Evolutionary conservation across 1,140 invertebrate genomes (phyloP), one percentile per base, ranked within the genome.

Genomic region (Diachasmimorpha longicaudata): DNA sequence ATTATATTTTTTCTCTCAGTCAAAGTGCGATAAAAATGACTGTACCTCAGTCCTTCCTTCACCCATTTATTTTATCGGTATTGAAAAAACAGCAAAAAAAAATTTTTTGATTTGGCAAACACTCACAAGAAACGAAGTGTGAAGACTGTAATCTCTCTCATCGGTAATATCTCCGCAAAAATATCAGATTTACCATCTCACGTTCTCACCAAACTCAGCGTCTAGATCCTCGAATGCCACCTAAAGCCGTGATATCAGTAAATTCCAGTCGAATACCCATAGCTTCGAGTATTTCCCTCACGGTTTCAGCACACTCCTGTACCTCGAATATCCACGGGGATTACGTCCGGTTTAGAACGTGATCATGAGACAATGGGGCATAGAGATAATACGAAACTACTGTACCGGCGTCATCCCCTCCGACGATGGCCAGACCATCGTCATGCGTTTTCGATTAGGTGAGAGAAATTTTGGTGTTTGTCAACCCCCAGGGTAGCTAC

Each of bases 181-280:
- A 63, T 63, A 25, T 25, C 23, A 25, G 58, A 63, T 63, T 63
- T 31, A 63, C 19, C 19, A 63, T 63, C 58, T 25, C 58, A 25
- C 58, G 58, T 63, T 23, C 21, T 63, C 8, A 6, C 58, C 58
- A 3, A 14, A 13, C 19, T 25, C 58, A 21, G 48, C n/a, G 48
- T 63, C 58, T 13, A 6, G 48, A 52, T 52, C 23, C 58, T 14
- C 58, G 11, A 25, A 13, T 31, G 19, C 58, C 23, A 63, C 19
- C 11, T 19, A 63, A 63, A 25, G 58, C 58, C 58, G 25, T 63
- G 69, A 76, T 76, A 76, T 76, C 69, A 71, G 69, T 76, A 71
- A 76, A 76, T 76, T 76, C 74, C 69, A 76, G 37, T 76, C 74
- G 68, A 76, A 76, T 76, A 71, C 74, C 74, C 74, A 72, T 48